Conservation (phyloP, 2,113 vertebrate genomes). For the Gavia stellata region DNA sequence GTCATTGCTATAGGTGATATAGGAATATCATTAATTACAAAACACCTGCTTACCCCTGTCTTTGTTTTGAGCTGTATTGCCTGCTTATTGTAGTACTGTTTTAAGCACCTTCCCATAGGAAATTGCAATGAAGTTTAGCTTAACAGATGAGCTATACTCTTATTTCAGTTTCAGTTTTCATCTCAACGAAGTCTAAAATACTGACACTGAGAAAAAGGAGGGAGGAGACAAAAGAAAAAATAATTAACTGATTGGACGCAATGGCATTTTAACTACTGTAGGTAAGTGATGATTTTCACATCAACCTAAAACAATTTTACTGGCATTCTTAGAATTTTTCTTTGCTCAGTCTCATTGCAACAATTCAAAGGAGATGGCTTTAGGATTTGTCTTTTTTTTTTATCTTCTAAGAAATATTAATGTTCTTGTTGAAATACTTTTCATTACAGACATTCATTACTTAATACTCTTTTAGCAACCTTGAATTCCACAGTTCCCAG, state of each 20-base stretch:
- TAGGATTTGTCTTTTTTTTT: not conserved
- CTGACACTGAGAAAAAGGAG: not conserved
- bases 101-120: not conserved
- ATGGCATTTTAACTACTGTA: not conserved
- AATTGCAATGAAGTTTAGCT: not conserved
- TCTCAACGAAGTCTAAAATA: not conserved
- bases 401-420: conserved; percentile 21
- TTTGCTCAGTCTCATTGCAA: not conserved
- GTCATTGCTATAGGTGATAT: not conserved
- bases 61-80: not conserved
- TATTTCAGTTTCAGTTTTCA: not conserved
- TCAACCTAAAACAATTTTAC: conserved; percentile 11
- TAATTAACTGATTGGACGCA: not conserved
- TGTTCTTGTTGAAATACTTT: conserved; percentile 50
- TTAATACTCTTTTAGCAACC: conserved; percentile 11
- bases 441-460: not conserved
- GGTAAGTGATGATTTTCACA: conserved; percentile 46
- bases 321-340: conserved; percentile 41
- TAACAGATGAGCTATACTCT: not conserved
- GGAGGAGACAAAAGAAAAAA: not conserved
- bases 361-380: not conserved
- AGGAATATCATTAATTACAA: not conserved
- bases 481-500: conserved; percentile 26
- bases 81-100: not conserved
- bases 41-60: not conserved